These are phyloP conservation scores for Gambusia affinis DNA, from an alignment of 2,113 vertebrate genomes.

Conservation along the genomic window DNA sequence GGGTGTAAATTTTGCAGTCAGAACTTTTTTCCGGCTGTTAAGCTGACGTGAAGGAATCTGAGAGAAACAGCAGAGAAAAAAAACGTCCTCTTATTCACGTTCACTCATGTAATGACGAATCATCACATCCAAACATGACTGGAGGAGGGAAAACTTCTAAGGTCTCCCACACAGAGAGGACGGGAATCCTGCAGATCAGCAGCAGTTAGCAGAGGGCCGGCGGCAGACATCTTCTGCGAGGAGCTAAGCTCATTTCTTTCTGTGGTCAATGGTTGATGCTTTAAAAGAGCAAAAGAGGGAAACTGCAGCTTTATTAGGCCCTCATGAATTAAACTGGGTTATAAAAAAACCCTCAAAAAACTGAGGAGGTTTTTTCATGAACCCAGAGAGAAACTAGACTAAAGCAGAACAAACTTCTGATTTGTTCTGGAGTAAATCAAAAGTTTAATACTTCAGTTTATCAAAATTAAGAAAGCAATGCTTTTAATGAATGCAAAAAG, in stretches of 20 bases:
- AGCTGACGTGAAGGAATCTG: not conserved
- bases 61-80: conserved; percentile 3
- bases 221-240: conserved; percentile 1
- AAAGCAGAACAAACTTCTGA: not conserved
- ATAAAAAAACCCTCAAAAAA: not conserved
- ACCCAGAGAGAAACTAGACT: not conserved
- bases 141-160: conserved; percentile 43
- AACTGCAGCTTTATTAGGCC: not conserved
- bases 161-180: conserved; percentile 8
- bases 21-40: not conserved
- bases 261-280: not conserved
- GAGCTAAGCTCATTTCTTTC: not conserved
- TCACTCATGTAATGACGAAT: conserved; percentile 46
- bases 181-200: conserved; percentile 18
- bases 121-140: conserved; percentile 40
- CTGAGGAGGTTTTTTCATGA: not conserved
- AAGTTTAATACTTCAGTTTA: not conserved
- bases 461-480: no score
- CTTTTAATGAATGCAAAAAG: no score
- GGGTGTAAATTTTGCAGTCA: not conserved
- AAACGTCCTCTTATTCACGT: conserved; percentile 27
- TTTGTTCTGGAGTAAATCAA: not conserved
- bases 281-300: not conserved
- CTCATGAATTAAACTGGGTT: not conserved
- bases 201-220: conserved; percentile 29